Conservation (phyloP, 2,888 invertebrate genomes). For the Papilio gigon region DNA sequence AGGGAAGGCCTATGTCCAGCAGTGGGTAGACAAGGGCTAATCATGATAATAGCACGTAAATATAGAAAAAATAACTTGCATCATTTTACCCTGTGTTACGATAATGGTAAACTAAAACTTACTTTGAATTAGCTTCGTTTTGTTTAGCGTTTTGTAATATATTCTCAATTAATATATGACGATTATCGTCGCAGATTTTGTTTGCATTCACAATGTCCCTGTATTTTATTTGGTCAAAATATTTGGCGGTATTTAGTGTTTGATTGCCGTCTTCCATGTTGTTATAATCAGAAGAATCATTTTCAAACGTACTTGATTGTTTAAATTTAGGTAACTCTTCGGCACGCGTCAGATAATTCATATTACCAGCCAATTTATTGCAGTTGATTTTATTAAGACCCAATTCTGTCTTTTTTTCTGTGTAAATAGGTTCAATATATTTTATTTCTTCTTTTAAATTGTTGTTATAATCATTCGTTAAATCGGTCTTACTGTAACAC, state of each 20-base stretch:
- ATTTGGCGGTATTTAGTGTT: not conserved
- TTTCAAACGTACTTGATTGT: not conserved
- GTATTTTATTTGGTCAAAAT: not conserved
- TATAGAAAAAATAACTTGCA: no score
- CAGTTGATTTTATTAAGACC: not conserved
- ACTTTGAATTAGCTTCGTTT: constrained; percentile 4
- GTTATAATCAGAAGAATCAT: not conserved
- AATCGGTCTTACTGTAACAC: not conserved
- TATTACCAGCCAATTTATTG: not conserved
- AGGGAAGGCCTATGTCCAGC: no score
- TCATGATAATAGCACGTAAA: no score
- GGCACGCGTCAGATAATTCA: not conserved
- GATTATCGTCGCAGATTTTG: not conserved
- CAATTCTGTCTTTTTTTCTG: constrained; percentile 3
- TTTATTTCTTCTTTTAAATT: not conserved
- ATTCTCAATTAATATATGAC: constrained; percentile 16
- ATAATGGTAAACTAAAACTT: constrained; percentile 21
- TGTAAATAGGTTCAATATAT: not conserved
- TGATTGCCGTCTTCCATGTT: not conserved
- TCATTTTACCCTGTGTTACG: no score
- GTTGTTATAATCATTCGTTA: not conserved
- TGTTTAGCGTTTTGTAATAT: constrained; percentile 5
- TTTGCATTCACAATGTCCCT: not conserved
- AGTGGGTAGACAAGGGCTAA: no score
- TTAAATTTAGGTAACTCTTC: constrained; percentile 6